Evolutionary conservation across 2,113 vertebrate genomes (phyloP).

Genomic region (Lynx canadensis): DNA sequence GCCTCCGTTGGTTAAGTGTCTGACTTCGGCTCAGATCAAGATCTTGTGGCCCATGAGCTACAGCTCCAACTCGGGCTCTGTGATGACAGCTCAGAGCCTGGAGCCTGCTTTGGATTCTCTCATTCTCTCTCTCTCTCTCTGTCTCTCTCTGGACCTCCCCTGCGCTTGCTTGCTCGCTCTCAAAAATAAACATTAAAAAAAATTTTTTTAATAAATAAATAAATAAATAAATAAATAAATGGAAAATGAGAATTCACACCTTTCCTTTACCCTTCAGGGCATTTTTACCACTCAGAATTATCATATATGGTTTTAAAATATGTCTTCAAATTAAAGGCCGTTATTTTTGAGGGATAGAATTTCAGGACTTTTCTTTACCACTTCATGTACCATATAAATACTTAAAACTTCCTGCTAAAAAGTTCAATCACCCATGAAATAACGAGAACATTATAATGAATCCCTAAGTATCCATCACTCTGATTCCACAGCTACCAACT

Average conservation of each 20-base stretch:
- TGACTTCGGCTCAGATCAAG: too few relatives aligned
- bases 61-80: too few relatives aligned
- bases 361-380: conserved; percentile 7
- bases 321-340: background rate
- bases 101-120: too few relatives aligned
- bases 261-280: background rate
- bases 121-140: too few relatives aligned
- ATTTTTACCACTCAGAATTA: background rate
- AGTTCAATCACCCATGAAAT: background rate
- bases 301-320: background rate
- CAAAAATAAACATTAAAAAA: background rate
- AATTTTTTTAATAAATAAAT: too few relatives aligned
- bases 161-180: too few relatives aligned
- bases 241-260: background rate
- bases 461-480: background rate
- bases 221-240: background rate
- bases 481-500: background rate
- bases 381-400: background rate
- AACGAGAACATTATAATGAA: background rate
- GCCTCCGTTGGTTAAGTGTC: too few relatives aligned
- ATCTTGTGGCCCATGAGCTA: too few relatives aligned
- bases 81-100: too few relatives aligned
- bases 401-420: background rate
- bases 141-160: too few relatives aligned
- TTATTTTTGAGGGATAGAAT: background rate